Percentiles rank a stretch among this genome's conserved stretches.
phyloP scores from a whole-genome alignment of 2,797 vertebrate species.

The Cyprinella venusta region DNA sequence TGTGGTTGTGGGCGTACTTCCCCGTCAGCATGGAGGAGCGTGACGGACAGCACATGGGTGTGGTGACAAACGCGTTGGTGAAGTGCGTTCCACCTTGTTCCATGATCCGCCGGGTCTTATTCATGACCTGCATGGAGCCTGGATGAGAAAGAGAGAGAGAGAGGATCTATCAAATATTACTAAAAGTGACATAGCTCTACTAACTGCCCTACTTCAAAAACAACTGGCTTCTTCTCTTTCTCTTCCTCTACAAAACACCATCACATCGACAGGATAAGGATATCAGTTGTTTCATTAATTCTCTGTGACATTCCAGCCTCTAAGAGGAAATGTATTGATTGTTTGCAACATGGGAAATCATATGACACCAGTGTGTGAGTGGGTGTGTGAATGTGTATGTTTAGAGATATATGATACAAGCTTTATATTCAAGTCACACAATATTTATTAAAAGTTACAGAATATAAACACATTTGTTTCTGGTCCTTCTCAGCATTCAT shows the following conservation, averaged over 20 bases:
- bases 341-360: constrained; percentile 8
- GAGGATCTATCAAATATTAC: constrained; percentile 14
- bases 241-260: constrained; percentile 5
- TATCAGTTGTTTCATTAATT: constrained; percentile 32
- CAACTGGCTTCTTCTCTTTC: background rate
- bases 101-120: constrained; percentile 67
- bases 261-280: background rate
- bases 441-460: constrained; percentile 21
- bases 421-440: constrained; percentile 42
- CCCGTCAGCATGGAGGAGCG: constrained; percentile 86
- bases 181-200: constrained; percentile 27
- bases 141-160: constrained; percentile 27
- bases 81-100: constrained; percentile 83
- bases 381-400: constrained; percentile 7
- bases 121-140: constrained; percentile 68
- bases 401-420: constrained; percentile 24
- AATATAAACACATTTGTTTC: background rate
- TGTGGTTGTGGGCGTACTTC: constrained; percentile 97
- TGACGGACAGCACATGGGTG: constrained; percentile 87
- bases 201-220: constrained; percentile 26
- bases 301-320: constrained; percentile 19
- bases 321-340: constrained; percentile 22
- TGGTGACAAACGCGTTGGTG: constrained; percentile 88
- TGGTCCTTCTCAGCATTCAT: background rate
- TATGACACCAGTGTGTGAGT: constrained; percentile 8